These are phyloP conservation scores for Phainopepla nitens DNA, from an alignment of 2,113 vertebrate species.

Conservation along the genomic window DNA sequence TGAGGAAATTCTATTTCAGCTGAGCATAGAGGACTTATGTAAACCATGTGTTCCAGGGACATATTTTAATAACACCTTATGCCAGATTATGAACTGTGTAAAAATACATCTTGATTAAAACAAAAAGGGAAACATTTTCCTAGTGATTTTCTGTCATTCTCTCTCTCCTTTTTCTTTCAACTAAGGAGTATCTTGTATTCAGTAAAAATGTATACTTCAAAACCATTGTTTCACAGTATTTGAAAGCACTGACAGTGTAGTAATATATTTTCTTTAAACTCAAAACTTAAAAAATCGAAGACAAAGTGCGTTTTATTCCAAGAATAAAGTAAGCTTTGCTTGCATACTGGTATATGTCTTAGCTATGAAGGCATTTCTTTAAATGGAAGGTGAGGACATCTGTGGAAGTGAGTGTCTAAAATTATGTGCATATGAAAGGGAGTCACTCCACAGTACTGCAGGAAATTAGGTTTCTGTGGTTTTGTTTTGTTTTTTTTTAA, in stretches of 20 bases:
- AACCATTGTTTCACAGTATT: neutral
- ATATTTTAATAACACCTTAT: neutral
- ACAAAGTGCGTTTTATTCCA: neutral
- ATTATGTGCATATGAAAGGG: rapidly evolving
- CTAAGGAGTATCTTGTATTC: neutral
- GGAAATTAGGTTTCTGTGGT: neutral
- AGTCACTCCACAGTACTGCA: neutral
- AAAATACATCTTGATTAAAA: neutral
- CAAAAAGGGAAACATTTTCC: neutral
- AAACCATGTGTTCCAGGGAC: neutral
- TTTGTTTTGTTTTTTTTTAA: neutral
- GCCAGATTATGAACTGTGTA: neutral
- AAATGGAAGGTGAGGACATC: neutral
- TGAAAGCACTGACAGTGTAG: neutral
- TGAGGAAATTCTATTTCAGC: neutral
- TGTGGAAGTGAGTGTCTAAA: neutral
- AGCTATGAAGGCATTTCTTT: neutral
- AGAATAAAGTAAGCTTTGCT: neutral
- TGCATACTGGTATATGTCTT: neutral
- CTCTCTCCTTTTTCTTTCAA: neutral
- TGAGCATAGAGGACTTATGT: neutral
- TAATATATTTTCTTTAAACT: neutral
- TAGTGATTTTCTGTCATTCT: neutral
- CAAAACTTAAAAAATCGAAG: neutral
- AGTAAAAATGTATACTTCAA: neutral